Base-by-base conservation (phyloP, 2,113 vertebrate species). In the Cynopterus brachyotis region DNA sequence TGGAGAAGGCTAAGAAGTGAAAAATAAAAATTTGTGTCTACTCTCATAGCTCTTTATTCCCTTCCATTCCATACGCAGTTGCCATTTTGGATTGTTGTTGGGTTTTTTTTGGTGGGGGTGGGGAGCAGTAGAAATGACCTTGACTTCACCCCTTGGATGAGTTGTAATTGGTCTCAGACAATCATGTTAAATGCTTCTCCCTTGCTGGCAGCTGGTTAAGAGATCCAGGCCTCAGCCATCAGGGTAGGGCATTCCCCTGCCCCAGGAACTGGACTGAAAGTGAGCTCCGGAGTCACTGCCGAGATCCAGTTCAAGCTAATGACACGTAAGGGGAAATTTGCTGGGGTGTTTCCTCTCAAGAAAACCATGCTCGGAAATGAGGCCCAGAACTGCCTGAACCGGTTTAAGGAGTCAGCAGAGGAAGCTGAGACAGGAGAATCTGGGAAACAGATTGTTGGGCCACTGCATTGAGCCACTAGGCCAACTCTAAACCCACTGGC, bases 11-110 rank as follows among this genome's bases (percentile, higher is more conserved):
- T 88, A 76, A 84, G 50, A 79, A 86, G 32, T 75, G 16, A 82
- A 94, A 92, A 78, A 86, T 45, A 67, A 79, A 94, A 97, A 75
- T 88, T 59, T 66, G 10, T 85, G 47, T 78, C 70, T 96, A 55
- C 8, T 16, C 1, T 57, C 40, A 53, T 30, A 85, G 12, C 12
- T 7, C 20, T 91, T 87, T 42, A 50, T 12, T 78, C 37, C 69
- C 59, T 82, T 73, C 66, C 26, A 67, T 42, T 47, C 20, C n/a
- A 79, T 37, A 4, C 53, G 45, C 10, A 73, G 15, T 37, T 87
- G 67, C 69, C 37, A 72, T 81, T 91, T 85, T 5, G 7, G 69
- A 87, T 50, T 11, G 32, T 60, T 80, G 24, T 53, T 50, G 50
- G 50, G 7, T 16, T 75, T 82, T 11, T 2, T 0, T 42, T 42